A percentile compares a stretch with the other conserved stretches of the same genome.
Evolutionary conservation across 2,888 invertebrate genomes (phyloP).

Genomic region (Nomada fabriciana): DNA sequence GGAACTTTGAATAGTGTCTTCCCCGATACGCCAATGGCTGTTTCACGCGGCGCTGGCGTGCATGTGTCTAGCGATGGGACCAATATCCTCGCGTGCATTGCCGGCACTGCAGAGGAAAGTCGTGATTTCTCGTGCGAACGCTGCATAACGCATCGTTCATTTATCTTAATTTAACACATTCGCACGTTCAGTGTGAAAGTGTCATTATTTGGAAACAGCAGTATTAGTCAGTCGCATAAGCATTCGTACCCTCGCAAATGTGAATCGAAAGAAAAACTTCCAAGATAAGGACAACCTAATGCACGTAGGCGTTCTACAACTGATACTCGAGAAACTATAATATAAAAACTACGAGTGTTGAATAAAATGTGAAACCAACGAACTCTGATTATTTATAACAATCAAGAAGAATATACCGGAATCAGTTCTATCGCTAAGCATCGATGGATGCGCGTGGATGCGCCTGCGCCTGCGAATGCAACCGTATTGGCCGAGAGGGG

Average conservation of each 20-base stretch:
- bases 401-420: neutral
- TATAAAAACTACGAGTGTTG: neutral
- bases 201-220: neutral
- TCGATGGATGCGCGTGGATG: slow-evolving; percentile 37
- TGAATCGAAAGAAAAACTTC: neutral
- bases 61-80: slow-evolving; percentile 40
- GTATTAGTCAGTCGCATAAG: neutral
- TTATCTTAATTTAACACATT: neutral
- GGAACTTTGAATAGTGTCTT: slow-evolving; percentile 11
- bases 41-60: slow-evolving; percentile 54
- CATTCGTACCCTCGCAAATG: neutral
- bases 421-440: slow-evolving; percentile 37
- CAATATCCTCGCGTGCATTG: slow-evolving; percentile 25
- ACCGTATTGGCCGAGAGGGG: slow-evolving; percentile 33
- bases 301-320: neutral
- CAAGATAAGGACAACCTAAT: neutral
- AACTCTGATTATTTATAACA: slow-evolving; percentile 3
- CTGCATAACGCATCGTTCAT: neutral
- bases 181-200: neutral
- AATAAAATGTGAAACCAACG: neutral
- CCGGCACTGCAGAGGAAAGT: slow-evolving; percentile 1
- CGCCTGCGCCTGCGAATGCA: slow-evolving; percentile 44
- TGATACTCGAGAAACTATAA: neutral
- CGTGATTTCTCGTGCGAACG: neutral
- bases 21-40: slow-evolving; percentile 38